phyloP scores from a whole-genome alignment of 2,888 invertebrate species.

The Sesia apiformis region DNA sequence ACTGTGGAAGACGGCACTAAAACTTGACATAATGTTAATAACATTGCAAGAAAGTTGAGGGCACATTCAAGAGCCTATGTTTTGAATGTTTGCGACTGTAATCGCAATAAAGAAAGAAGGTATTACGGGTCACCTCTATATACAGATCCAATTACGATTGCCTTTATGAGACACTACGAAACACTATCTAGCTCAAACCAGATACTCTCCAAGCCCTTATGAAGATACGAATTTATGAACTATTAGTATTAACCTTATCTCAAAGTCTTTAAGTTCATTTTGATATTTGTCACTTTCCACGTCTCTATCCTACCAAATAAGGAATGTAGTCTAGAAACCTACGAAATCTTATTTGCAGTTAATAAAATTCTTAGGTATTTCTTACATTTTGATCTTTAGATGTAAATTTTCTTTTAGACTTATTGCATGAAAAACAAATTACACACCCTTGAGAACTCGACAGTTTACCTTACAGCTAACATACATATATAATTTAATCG shows the following conservation, averaged over 20 bases:
- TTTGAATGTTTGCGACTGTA: too few species aligned
- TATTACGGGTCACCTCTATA: too few species aligned
- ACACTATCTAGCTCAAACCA: neutral
- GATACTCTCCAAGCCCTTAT: constrained; percentile 21
- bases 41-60: neutral
- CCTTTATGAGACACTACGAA: too few species aligned
- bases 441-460: too few species aligned
- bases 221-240: constrained; percentile 22
- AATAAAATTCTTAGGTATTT: neutral
- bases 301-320: constrained; percentile 35
- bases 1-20: neutral
- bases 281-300: constrained; percentile 13
- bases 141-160: too few species aligned
- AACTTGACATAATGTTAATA: neutral
- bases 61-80: neutral
- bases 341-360: neutral
- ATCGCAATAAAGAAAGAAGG: too few species aligned
- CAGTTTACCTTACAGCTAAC: too few species aligned
- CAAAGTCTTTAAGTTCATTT: constrained; percentile 16
- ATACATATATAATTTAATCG: too few species aligned
- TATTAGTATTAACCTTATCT: constrained; percentile 12
- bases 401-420: neutral
- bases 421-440: neutral
- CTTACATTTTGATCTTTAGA: neutral
- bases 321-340: constrained; percentile 29